Base-by-base conservation (phyloP, 2,113 vertebrate species). In the Misgurnus anguillicaudatus region DNA sequence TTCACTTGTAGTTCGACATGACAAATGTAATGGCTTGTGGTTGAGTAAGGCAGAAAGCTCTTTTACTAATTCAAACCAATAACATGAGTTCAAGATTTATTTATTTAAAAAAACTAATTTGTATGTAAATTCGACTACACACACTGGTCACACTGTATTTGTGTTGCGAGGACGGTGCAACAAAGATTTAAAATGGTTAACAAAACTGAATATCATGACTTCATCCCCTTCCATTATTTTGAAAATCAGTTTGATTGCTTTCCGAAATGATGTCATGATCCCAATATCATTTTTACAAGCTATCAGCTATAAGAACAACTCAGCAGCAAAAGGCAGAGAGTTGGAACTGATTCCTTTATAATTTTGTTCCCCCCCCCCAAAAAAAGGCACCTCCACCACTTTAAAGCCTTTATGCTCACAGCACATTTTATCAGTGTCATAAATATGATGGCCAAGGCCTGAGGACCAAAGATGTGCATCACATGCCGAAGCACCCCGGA, bases 371-470 rank as follows among this genome's bases (percentile, higher is more conserved):
- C 19, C 24, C 24, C 24, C 24, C 24, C 24, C 24, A 1, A 31
- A 31, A 77, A 67, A 77, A 81, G 16, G n/a, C 19, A 13, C 48
- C 55, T 47, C 64, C 63, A 76, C 69, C 60, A 71, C 55, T 63
- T 17, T 17, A 36, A 41, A 51, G 41, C 53, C 80, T 62, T 81
- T 62, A 72, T 73, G 72, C 80, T 80, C 78, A 75, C 64, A 57
- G 68, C 74, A 63, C 77, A 80, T 79, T 84, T 83, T 71, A 36
- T 63, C 65, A 80, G 60, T 70, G 72, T 77, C 75, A 78, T 73
- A 81, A 82, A 82, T 72, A 63, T 45, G 86, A 87, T 77, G 81
- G 48, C 17, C 17, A 41, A 55, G 53, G 19, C 68, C 78, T n/a
- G 10, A 63, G 53, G 77, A 67, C 70, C 68, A 73, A 55, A 9